Evolutionary conservation across 2,888 invertebrate species (phyloP).

Genomic region (Lycophotia porphyrea): DNA sequence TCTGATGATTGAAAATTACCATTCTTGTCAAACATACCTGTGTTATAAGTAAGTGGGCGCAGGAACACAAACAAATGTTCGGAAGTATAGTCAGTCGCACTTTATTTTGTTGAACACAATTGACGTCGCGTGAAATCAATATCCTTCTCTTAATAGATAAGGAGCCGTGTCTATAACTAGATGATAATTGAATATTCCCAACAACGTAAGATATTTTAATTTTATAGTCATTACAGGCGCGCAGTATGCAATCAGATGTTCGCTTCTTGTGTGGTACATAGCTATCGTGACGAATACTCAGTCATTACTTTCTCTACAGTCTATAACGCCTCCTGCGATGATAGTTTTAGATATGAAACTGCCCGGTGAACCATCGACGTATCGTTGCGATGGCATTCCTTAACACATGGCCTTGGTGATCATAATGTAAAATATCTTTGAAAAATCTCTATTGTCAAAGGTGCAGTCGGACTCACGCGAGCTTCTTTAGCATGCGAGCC

Average conservation of each 20-base stretch:
- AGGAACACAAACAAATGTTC: conserved; percentile 25
- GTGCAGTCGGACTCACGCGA: conserved; percentile 71
- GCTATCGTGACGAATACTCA: conserved; percentile 80
- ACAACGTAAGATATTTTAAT: conserved; percentile 61
- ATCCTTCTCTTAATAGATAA: conserved; percentile 46
- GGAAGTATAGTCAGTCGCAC: conserved; percentile 50
- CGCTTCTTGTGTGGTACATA: conserved; percentile 83
- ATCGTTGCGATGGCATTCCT: conserved; percentile 70
- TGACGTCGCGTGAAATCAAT: conserved; percentile 46
- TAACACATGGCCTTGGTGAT: conserved; percentile 52
- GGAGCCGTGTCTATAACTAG: conserved; percentile 55
- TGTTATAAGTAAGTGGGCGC: conserved; percentile 25
- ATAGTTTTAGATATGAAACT: conserved; percentile 77
- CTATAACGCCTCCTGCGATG: conserved; percentile 82
- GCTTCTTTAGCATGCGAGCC: conserved; percentile 70
- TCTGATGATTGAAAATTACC: conserved; percentile 44
- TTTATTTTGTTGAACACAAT: conserved; percentile 53
- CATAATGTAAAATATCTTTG: conserved; percentile 65
- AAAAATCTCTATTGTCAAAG: conserved; percentile 69
- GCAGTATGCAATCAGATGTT: conserved; percentile 73
- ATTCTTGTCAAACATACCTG: conserved; percentile 34
- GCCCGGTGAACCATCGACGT: conserved; percentile 71
- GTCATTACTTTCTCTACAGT: conserved; percentile 82
- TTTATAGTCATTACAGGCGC: conserved; percentile 59
- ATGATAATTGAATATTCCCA: conserved; percentile 62